These are phyloP conservation scores for Dasypolia templi DNA, from an alignment of 2,888 invertebrate genomes.

Conservation along the genomic window DNA sequence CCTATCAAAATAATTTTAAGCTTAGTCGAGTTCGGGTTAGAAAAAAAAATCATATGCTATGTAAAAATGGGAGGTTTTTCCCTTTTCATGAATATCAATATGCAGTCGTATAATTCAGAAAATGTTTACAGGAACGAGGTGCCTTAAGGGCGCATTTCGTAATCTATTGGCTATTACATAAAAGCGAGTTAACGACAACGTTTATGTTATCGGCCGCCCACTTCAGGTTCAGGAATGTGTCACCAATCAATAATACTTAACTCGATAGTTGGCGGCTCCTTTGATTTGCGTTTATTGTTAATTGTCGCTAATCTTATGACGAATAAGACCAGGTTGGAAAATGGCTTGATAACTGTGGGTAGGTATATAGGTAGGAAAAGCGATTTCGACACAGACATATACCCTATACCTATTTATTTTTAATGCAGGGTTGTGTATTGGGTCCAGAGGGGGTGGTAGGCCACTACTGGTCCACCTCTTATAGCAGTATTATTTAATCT, in stretches of 20 bases:
- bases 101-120: neutral
- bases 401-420: neutral
- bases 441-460: neutral
- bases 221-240: slow-evolving; percentile 60
- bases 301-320: slow-evolving; percentile 64
- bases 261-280: slow-evolving; percentile 59
- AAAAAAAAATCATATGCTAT: neutral
- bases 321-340: slow-evolving; percentile 39
- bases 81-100: neutral
- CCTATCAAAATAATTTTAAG: neutral
- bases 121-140: slow-evolving; percentile 20
- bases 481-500: neutral
- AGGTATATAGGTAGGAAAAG: neutral
- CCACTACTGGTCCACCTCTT: too few species aligned
- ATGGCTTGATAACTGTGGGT: neutral
- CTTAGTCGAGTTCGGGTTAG: neutral
- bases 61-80: neutral
- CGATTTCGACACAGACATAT: neutral
- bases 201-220: slow-evolving; percentile 62
- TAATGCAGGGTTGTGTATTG: neutral
- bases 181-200: slow-evolving; percentile 57
- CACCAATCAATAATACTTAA: slow-evolving; percentile 65
- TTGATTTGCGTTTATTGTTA: slow-evolving; percentile 67
- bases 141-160: slow-evolving; percentile 46
- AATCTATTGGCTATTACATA: slow-evolving; percentile 61